A percentile compares a stretch with the other conserved stretches of the same genome.
phyloP scores from a whole-genome alignment of 2,113 vertebrate species.

The Irena cyanogastra region DNA sequence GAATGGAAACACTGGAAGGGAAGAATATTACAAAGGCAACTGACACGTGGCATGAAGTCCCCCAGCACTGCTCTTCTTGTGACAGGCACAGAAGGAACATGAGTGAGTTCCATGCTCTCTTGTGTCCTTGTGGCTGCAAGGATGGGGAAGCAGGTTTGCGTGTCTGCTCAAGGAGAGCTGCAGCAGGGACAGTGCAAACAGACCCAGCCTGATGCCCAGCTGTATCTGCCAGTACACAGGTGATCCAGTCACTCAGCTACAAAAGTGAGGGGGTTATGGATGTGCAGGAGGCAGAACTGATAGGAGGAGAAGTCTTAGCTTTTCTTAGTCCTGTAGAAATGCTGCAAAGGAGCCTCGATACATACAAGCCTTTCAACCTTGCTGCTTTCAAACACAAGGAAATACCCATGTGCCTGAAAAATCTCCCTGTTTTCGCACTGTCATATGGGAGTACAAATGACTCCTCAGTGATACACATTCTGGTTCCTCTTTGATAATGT shows the following conservation, averaged over 20 bases:
- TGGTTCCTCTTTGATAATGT: not conserved
- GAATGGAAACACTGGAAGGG: not conserved
- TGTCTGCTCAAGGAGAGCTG: not conserved
- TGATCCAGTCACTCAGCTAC: not conserved
- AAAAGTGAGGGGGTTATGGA: not conserved
- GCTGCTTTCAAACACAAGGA: not conserved
- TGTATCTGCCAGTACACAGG: not conserved
- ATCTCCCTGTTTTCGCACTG: not conserved
- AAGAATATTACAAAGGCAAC: not conserved
- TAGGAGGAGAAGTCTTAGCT: not conserved
- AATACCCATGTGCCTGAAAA: not conserved
- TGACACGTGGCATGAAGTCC: not conserved
- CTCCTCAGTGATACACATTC: not conserved
- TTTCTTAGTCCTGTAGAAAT: not conserved
- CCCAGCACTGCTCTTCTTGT: not conserved
- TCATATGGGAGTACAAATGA: not conserved
- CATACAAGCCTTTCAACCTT: not conserved
- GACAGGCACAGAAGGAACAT: not conserved
- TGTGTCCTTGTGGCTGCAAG: not conserved
- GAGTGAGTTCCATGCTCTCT: not conserved
- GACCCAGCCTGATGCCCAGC: fast-evolving
- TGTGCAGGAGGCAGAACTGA: not conserved
- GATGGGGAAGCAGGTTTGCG: fast-evolving
- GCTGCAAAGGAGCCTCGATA: not conserved
- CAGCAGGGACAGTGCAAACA: not conserved